phyloP scores from a whole-genome alignment of 1,140 invertebrate species.

The Drosophila ogumai region DNA sequence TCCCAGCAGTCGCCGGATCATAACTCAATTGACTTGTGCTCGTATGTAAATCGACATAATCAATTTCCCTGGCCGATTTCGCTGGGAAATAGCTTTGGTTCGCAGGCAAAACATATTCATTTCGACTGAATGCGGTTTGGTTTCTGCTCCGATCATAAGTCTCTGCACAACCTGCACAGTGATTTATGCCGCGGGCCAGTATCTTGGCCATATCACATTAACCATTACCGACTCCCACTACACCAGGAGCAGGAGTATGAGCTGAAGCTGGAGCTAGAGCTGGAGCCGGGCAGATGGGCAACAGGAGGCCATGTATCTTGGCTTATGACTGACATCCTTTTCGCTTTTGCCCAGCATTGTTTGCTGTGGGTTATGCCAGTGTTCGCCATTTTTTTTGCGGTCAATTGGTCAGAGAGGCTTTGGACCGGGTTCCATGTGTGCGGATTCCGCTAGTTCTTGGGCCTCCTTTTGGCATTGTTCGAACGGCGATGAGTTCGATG shows the following conservation, averaged over 20 bases:
- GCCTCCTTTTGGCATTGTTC: constrained; percentile 58
- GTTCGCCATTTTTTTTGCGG: constrained; percentile 70
- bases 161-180: constrained; percentile 57
- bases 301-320: constrained; percentile 70
- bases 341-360: constrained; percentile 76
- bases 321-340: constrained; percentile 82
- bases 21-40: constrained; percentile 69
- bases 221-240: constrained; percentile 70
- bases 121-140: constrained; percentile 48
- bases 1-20: constrained; percentile 11
- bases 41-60: constrained; percentile 80
- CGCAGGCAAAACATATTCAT: constrained; percentile 62
- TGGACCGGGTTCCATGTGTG: constrained; percentile 35
- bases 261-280: constrained; percentile 3
- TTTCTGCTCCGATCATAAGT: constrained; percentile 48
- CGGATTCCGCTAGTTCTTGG: constrained; percentile 55
- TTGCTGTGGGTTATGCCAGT: constrained; percentile 24
- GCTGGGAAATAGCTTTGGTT: constrained; percentile 64
- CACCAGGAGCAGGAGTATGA: constrained; percentile 32
- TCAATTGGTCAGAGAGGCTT: constrained; percentile 68
- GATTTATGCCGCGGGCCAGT: constrained; percentile 70
- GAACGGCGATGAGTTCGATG: constrained; percentile 25
- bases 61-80: constrained; percentile 66
- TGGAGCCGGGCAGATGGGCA: constrained; percentile 36
- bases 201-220: constrained; percentile 80